phyloP scores from a whole-genome alignment of 2,888 invertebrate genomes.

The Miltochrista miniata region DNA sequence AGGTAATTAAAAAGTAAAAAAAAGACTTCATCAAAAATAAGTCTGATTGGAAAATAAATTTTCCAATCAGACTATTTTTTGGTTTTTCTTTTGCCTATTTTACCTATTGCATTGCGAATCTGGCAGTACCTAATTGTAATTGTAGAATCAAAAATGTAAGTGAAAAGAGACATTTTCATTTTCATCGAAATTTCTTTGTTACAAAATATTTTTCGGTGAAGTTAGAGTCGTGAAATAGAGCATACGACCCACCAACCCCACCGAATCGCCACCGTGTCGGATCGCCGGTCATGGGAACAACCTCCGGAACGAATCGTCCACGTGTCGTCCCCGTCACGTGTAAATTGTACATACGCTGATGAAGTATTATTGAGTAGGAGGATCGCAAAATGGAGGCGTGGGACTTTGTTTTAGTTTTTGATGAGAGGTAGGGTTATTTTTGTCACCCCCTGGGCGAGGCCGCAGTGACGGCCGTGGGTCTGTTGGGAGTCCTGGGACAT shows the following conservation, averaged over 20 bases:
- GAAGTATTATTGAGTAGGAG: conserved; percentile 12
- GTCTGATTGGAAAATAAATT: too few relatives aligned
- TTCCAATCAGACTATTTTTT: too few relatives aligned
- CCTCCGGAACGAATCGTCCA: conserved; percentile 49
- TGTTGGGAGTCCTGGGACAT: too few relatives aligned
- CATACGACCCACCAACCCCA: conserved; percentile 16
- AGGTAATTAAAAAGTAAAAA: too few relatives aligned
- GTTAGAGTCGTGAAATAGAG: too few relatives aligned
- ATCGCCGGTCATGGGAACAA: conserved; percentile 55
- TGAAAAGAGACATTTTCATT: not conserved
- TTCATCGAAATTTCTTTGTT: not conserved
- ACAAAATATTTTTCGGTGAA: not conserved
- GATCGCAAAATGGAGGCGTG: conserved; percentile 9
- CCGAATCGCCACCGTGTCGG: conserved; percentile 48
- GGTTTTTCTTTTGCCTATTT: too few relatives aligned
- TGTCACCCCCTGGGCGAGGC: too few relatives aligned
- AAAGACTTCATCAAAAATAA: too few relatives aligned
- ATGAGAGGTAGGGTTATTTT: not conserved
- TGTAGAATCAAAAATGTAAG: too few relatives aligned
- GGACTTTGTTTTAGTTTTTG: not conserved
- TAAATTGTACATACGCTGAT: conserved; percentile 15
- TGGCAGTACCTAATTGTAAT: too few relatives aligned
- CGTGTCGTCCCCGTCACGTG: conserved; percentile 43
- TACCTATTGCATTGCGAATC: too few relatives aligned
- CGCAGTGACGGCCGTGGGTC: too few relatives aligned